Conservation (phyloP, 2,797 vertebrate species). For the Apodemus agrarius region DNA sequence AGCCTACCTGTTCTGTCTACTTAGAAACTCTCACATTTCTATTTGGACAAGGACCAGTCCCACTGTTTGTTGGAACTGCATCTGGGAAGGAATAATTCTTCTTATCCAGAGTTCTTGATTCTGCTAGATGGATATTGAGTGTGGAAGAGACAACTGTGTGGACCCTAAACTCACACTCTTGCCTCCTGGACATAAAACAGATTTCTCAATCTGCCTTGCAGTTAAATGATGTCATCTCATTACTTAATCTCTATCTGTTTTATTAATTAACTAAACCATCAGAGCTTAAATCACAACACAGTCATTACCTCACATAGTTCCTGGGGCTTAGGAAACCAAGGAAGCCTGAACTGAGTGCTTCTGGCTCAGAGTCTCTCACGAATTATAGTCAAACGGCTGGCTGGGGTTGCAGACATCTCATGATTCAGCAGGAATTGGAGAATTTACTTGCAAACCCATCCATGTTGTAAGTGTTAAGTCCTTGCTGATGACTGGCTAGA, state of each 20-base stretch:
- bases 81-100: neutral
- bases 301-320: constrained; percentile 4
- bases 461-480: neutral
- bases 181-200: neutral
- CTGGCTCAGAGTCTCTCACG: neutral
- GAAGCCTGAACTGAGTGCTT: neutral
- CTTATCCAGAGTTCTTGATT: neutral
- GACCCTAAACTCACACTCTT: neutral
- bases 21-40: neutral
- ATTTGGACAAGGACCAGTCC: neutral
- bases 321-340: neutral
- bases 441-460: neutral
- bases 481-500: neutral
- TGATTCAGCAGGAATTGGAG: neutral
- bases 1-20: neutral
- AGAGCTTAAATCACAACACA: neutral
- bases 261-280: constrained; percentile 15
- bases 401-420: neutral
- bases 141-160: neutral
- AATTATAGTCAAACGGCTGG: neutral
- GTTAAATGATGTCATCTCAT: neutral
- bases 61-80: neutral
- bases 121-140: neutral
- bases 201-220: neutral
- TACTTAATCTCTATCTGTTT: neutral